Evolutionary conservation across 2,797 vertebrate genomes (phyloP).

Genomic region (Sebastes jordani): DNA sequence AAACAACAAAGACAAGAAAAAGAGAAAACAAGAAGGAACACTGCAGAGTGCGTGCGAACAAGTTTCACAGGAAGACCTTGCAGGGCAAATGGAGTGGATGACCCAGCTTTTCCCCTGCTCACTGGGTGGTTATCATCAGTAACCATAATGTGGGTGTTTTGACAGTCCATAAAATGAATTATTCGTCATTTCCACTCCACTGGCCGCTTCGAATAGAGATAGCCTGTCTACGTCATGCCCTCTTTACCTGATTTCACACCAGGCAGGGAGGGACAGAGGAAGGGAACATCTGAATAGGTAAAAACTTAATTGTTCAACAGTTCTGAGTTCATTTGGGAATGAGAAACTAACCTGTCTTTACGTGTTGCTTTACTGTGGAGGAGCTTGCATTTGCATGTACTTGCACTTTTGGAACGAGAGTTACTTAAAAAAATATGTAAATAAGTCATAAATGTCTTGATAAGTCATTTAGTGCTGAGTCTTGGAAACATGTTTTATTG

Average conservation of each 20-base stretch:
- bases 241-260: slow-evolving; percentile 52
- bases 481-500: not conserved
- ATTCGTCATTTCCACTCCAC: slow-evolving; percentile 70
- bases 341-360: not conserved
- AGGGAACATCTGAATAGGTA: slow-evolving; percentile 11
- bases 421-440: not conserved
- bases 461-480: not conserved
- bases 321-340: not conserved
- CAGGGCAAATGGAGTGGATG: slow-evolving; percentile 60
- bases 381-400: not conserved
- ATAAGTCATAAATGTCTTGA: slow-evolving; percentile 3
- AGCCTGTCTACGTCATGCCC: slow-evolving; percentile 47
- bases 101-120: slow-evolving; percentile 55
- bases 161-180: slow-evolving; percentile 72
- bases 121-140: slow-evolving; percentile 67
- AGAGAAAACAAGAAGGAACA: slow-evolving; percentile 5
- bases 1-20: not conserved
- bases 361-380: not conserved
- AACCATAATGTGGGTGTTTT: slow-evolving; percentile 71
- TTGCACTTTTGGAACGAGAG: not conserved
- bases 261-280: not conserved
- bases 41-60: not conserved
- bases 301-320: slow-evolving; percentile 16
- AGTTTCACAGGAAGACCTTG: slow-evolving; percentile 31
- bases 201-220: slow-evolving; percentile 33